Evolutionary conservation across 2,113 vertebrate species (phyloP), one percentile per base, ranked within the genome.

Genomic region (Dasypus novemcinctus): DNA sequence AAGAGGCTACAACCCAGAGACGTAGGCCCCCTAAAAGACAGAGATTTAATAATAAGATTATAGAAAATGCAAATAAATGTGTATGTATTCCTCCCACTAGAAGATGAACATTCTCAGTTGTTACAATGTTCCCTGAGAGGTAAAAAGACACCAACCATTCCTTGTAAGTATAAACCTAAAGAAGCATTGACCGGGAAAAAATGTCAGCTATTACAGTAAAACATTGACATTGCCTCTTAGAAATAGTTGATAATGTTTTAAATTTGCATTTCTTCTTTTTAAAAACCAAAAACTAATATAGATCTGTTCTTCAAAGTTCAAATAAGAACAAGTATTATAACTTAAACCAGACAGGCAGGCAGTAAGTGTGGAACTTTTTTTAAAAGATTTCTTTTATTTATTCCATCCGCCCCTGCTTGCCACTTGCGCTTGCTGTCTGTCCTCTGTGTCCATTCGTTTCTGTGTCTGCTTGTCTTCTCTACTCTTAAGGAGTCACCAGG

Each of bases 191-290:
- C 46, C 52, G 88, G 8, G 80, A 75, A 17, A 95, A 46, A 93
- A 91, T n/a, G 49, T n/a, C 33, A 72, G 18, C 79, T 78, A 68
- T 59, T 79, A 10, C 6, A 54, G 6, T 64, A 52, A 86, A 43
- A 91, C 13, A 80, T 2, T 91, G 5, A 91, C 14, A 52, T 52
- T 63, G 5, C 7, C 81, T 59, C 38, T 72, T 78, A 69, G 4
- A n/a, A 69, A 84, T 46, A 89, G 25, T 84, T 81, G 81, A 57
- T 54, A 63, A 74, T 49, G 17, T 31, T 54, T 61, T 54, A 61
- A 80, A 43, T 29, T 46, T 87, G 87, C 71, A 84, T 87, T 88
- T 66, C 78, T 78, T 79, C 4, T 21, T 95, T 89, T 85, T 49
- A 71, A 54, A 72, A 33, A 29, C 41, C 38, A 75, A 5, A 63